These are phyloP conservation scores for Macrotis lagotis DNA, from an alignment of 2,113 vertebrate genomes.

Conservation along the genomic window DNA sequence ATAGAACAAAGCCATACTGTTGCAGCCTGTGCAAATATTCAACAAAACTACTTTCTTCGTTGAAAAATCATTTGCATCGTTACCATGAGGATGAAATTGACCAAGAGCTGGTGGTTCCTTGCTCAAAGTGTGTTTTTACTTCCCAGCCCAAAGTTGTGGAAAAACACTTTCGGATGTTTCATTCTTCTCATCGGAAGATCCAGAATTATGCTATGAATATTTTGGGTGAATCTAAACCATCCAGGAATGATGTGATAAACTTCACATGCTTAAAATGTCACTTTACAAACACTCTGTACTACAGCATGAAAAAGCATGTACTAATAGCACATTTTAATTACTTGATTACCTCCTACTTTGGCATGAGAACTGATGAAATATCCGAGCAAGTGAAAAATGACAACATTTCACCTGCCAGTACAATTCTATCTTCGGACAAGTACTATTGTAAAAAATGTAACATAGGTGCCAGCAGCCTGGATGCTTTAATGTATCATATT, in stretches of 20 bases:
- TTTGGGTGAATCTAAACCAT: slow-evolving; percentile 80
- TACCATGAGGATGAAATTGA: slow-evolving; percentile 89
- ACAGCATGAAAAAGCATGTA: slow-evolving; percentile 93
- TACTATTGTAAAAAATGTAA: slow-evolving; percentile 95
- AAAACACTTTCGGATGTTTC: slow-evolving; percentile 89
- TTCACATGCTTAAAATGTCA: slow-evolving; percentile 89
- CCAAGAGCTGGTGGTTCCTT: slow-evolving; percentile 87
- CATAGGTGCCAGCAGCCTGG: slow-evolving; percentile 87
- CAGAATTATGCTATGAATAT: slow-evolving; percentile 81
- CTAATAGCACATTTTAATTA: slow-evolving; percentile 87
- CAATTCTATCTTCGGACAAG: slow-evolving; percentile 67
- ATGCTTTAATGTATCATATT: slow-evolving; percentile 94
- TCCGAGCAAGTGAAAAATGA: slow-evolving; percentile 27
- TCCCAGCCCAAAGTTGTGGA: slow-evolving; percentile 86
- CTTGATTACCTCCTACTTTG: slow-evolving; percentile 87
- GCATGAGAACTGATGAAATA: slow-evolving; percentile 80
- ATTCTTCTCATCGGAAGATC: slow-evolving; percentile 80
- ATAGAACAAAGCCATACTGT: slow-evolving; percentile 89
- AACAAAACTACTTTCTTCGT: slow-evolving; percentile 85
- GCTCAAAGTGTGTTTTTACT: slow-evolving; percentile 88
- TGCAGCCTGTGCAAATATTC: slow-evolving; percentile 92
- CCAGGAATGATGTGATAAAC: slow-evolving; percentile 82
- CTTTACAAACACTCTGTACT: slow-evolving; percentile 89
- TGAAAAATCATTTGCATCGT: slow-evolving; percentile 88
- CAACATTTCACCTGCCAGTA: neutral